Evolutionary conservation across 2,888 invertebrate species (phyloP), one percentile per base, ranked within the genome.

Genomic region (Drosophila anomelani): DNA sequence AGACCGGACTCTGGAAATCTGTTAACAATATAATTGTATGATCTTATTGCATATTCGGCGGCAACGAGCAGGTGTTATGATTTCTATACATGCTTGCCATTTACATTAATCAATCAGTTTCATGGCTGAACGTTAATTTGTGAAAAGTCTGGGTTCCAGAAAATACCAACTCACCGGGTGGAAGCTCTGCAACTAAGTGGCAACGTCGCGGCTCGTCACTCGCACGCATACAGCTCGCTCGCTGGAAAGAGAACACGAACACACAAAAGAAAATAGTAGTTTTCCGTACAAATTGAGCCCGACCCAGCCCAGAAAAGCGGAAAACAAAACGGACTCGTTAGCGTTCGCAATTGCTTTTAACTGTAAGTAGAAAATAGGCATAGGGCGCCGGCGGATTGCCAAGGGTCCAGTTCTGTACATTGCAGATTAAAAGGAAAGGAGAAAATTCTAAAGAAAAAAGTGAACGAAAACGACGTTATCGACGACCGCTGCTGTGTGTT

Each of bases 361-460:
- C 64, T 81, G 84, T 84, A 86, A 85, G 84, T 85, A 88, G 72
- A 70, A 73, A 77, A 26, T 32, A 29, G 43, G 36, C 29, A 15
- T 12, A 68, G 70, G 39, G 32, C 29, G 61, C 17, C 26, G 47
- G 36, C 56, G 56, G 39, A 51, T 54, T 55, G 32, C 43, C 71
- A 23, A 29, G 29, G 20, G 23, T 10, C 17, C 13, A 38, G 43
- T 20, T 36, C 58, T 32, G 32, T 26, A 44, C 47, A 54, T 44
- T 53, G 38, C 26, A 23, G n/a, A 54, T 43, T 29, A 20, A 36
- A 38, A 75, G 59, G 70, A 73, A 78, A 81, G 80, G 78, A 80
- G 78, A 89, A 90, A 88, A 90, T 90, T 91, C 82, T 81, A 61
- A 79, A 84, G 80, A 81, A 83, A 88, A 90, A 89, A 90, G 81